These are phyloP conservation scores for Tachyglossus aculeatus DNA, from an alignment of 2,797 vertebrate genomes.

Conservation along the genomic window DNA sequence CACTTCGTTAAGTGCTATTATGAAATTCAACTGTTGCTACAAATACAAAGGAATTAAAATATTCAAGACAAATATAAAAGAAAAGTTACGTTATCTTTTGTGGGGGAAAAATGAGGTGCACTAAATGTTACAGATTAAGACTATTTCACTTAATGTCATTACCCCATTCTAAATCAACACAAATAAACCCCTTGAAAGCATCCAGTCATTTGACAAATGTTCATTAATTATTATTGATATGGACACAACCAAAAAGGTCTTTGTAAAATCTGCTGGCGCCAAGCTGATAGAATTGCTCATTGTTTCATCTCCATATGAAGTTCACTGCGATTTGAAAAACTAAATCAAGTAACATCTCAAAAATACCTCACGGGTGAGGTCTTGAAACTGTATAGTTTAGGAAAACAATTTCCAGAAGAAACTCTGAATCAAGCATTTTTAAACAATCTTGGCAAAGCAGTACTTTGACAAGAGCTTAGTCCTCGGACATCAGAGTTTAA, in stretches of 20 bases:
- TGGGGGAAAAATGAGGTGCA: neutral
- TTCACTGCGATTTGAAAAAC: too few relatives aligned
- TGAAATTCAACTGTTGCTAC: too few relatives aligned
- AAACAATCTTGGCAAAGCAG: neutral
- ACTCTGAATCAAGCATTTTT: slow-evolving; percentile 7
- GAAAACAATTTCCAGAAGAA: slow-evolving; percentile 14
- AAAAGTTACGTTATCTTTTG: slow-evolving; percentile 11
- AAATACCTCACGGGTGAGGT: too few relatives aligned
- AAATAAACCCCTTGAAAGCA: slow-evolving; percentile 18
- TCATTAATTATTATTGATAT: slow-evolving; percentile 42
- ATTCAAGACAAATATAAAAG: too few relatives aligned
- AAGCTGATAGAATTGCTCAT: too few relatives aligned
- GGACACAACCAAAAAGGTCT: too few relatives aligned
- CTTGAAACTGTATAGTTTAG: slow-evolving; percentile 1
- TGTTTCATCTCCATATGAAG: too few relatives aligned
- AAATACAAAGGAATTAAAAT: too few relatives aligned
- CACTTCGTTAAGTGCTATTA: too few relatives aligned
- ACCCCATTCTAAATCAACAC: neutral
- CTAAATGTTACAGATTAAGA: too few relatives aligned
- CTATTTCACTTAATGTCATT: slow-evolving; percentile 39
- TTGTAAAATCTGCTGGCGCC: too few relatives aligned
- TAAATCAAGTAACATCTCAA: too few relatives aligned
- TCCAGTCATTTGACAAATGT: slow-evolving; percentile 25
- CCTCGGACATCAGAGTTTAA: slow-evolving; percentile 42
- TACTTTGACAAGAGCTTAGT: slow-evolving; percentile 30